Evolutionary conservation across 2,888 invertebrate genomes (phyloP).

Genomic region (Lepetodrilus schrolli): DNA sequence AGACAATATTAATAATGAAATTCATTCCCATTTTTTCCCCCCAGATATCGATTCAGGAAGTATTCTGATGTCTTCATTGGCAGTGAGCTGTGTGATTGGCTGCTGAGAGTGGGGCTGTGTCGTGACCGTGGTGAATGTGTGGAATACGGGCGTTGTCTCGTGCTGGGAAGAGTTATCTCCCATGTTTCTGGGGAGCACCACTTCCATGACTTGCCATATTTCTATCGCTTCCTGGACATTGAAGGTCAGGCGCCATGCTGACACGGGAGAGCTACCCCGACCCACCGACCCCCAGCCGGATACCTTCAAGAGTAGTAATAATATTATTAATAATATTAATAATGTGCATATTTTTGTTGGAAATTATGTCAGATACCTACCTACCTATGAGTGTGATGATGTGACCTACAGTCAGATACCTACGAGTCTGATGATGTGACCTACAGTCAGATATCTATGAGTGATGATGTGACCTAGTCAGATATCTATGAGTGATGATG

Average conservation of each 20-base stretch:
- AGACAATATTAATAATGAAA: background rate
- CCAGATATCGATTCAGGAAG: constrained; percentile 85
- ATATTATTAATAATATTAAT: no score
- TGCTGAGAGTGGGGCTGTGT: constrained; percentile 86
- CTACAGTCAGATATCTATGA: no score
- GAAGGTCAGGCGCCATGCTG: constrained; percentile 38
- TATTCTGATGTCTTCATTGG: constrained; percentile 89
- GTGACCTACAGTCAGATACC: no score
- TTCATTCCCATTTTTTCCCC: background rate
- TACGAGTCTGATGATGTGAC: no score
- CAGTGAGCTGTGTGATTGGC: constrained; percentile 88
- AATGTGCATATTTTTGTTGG: no score
- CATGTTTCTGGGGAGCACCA: constrained; percentile 90
- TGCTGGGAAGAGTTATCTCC: constrained; percentile 88
- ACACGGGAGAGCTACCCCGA: no score
- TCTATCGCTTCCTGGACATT: constrained; percentile 82
- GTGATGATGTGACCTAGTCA: no score
- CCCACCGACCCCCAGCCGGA: no score
- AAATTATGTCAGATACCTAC: no score
- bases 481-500: no score
- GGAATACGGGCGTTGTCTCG: constrained; percentile 86
- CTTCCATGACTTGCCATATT: constrained; percentile 84
- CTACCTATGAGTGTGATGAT: no score
- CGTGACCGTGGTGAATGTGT: constrained; percentile 86
- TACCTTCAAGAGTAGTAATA: no score